Evolutionary conservation across 2,113 vertebrate species (phyloP).

Genomic region (Cranoglanis bouderius): DNA sequence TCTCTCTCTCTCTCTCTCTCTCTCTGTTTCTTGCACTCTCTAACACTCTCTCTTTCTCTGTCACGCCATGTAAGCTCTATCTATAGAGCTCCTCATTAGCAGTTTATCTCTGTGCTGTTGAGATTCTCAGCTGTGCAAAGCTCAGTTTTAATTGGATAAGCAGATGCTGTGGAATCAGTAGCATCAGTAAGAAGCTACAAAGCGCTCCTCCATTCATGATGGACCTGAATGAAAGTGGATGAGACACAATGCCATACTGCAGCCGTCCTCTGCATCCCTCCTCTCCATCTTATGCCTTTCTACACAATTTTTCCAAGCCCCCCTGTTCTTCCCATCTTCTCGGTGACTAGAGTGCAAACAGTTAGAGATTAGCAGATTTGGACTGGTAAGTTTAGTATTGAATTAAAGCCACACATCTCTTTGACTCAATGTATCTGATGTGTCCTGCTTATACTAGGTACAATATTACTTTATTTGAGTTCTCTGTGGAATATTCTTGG

Average conservation of each 20-base stretch:
- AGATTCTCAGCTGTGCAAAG: slow-evolving; percentile 39
- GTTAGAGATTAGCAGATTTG: neutral
- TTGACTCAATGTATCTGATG: neutral
- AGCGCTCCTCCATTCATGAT: slow-evolving; percentile 25
- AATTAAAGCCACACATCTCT: slow-evolving; percentile 8
- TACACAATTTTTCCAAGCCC: neutral
- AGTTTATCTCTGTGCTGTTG: slow-evolving; percentile 42
- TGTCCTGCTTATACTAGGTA: neutral
- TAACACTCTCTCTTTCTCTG: neutral
- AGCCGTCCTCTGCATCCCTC: neutral
- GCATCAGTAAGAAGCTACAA: slow-evolving; percentile 13
- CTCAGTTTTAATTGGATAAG: slow-evolving; percentile 29
- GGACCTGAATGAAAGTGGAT: neutral
- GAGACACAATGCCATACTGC: neutral
- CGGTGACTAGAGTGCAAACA: neutral
- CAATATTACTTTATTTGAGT: neutral
- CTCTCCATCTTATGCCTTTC: neutral
- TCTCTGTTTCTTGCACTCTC: slow-evolving; percentile 3
- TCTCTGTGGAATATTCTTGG: neutral
- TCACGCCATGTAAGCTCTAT: slow-evolving; percentile 34
- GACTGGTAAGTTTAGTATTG: neutral
- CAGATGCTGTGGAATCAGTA: slow-evolving; percentile 14
- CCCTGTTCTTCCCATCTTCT: neutral
- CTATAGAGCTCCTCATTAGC: slow-evolving; percentile 44
- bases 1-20: slow-evolving; percentile 46